Base-by-base conservation (phyloP, 2,888 invertebrate genomes). In the Trissoscelio sp. region DNA sequence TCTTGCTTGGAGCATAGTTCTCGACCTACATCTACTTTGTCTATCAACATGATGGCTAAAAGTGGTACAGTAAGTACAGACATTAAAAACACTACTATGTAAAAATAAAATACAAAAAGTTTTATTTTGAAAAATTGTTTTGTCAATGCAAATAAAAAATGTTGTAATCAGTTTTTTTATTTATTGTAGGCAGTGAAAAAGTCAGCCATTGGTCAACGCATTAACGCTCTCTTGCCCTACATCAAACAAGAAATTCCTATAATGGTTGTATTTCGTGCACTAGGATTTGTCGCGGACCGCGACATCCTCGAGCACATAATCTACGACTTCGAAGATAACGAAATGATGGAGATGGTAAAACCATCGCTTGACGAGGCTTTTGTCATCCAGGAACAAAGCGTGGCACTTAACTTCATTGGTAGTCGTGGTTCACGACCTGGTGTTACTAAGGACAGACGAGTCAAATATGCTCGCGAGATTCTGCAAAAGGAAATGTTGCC, bases 331-430 rank as follows among this genome's bases (percentile, higher is more conserved):
- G 99, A 99, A 92, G 99, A 99, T 92, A 99, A 98, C 5, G 99
- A 99, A 93, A 99, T 99, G 99, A 99, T 99, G 99, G 99, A 99
- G 94, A 99, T 99, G 99, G 99, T 98, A 0, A 99, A 99, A 91
- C 99, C 99, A 0, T 99, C 99, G 0, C 92, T 99, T 72, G 99
- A 99, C 92, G 99, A 99, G 92, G 99, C 99, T 46, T 99, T 99
- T 92, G 99, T 99, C 0, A 98, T 99, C 85, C 99, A 99, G 92
- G 99, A 99, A 91, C 99, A 99, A 92, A 98, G 97, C 92, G 98
- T 99, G 2, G 99, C 99, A 0, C 93, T 99, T 14, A 99, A 99
- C 92, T 99, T 99, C 88, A 99, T 99, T 88, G 99, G 99, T 84
- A 95, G 98, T 7, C 95, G 99, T 92, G 99, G 99, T 85, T 99